These are phyloP conservation scores for Nothocercus nigrocapillus DNA, from an alignment of 2,113 vertebrate species.

Conservation along the genomic window DNA sequence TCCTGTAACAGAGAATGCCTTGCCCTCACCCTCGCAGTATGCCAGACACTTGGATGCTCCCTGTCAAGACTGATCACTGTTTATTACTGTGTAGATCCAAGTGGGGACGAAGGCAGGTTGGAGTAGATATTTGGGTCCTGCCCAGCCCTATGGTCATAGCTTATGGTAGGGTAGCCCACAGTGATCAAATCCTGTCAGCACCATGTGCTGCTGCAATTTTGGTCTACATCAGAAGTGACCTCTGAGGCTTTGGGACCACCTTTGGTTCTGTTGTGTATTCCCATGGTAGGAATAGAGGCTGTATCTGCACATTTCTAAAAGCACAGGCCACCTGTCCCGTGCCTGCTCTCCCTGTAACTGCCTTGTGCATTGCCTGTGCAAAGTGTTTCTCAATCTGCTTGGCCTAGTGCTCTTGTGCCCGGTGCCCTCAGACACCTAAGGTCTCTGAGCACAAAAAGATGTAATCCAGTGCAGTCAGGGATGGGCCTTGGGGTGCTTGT, in stretches of 20 bases:
- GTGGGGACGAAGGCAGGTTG: not conserved
- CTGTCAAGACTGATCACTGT: constrained; percentile 44
- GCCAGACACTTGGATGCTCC: constrained; percentile 42
- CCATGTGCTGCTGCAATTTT: not conserved
- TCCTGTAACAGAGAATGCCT: not conserved
- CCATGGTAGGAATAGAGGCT: not conserved
- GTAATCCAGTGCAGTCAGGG: not conserved
- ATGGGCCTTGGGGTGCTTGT: not conserved
- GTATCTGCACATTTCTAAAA: not conserved
- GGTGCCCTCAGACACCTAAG: not conserved
- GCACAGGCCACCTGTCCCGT: not conserved
- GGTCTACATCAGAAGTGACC: not conserved
- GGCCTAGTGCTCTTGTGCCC: not conserved
- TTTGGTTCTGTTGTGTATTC: not conserved
- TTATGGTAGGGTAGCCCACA: not conserved
- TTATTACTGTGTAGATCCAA: constrained; percentile 18
- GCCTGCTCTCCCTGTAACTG: not conserved
- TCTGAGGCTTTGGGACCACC: not conserved
- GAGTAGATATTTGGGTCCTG: not conserved
- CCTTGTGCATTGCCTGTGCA: not conserved
- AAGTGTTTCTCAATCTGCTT: not conserved
- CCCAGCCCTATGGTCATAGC: not conserved
- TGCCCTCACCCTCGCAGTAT: not conserved
- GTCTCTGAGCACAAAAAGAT: not conserved
- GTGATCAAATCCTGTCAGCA: not conserved